Base-by-base conservation (phyloP, 2,888 invertebrate species). In the Onchidella celtica region DNA sequence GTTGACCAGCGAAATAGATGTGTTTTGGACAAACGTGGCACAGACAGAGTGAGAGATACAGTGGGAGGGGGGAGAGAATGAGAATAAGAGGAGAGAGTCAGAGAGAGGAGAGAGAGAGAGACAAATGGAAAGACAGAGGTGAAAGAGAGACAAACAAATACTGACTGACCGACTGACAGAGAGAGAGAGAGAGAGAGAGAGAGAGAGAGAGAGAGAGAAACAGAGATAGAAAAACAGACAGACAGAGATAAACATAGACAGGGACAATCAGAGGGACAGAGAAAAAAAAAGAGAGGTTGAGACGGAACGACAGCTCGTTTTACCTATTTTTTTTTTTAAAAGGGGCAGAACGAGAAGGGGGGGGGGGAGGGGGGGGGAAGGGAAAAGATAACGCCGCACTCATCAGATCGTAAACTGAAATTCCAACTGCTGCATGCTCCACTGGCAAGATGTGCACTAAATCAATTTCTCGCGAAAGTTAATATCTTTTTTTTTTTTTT, bases 101-200 rank as follows among this genome's bases (percentile, higher is more conserved):
- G 69, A 38, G 38, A 21, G 38, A 69, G 36, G 40, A n/a, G 36
- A 21, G 27, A 3, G 14, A 24, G 11, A 6, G n/a, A 3, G 17
- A 38, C 21, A 11, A 29, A 55, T 2, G 40, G 9, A 9, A 55
- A 3, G 29, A 11, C 11, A 24, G 29, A 72, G 9, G 55, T n/a
- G 11, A 29, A n/a, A 27, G 24, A 55, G 29, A 24, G 29, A 47
- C 24, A 55, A 47, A 55, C 14, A n/a, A n/a, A n/a, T n/a, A n/a
- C 9, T 6, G 38, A 38, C 17, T 17, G 69, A 36, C 17, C 17
- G 69, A 69, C 3, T 36, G 69, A 69, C 36, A 69, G 34, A 38
- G 69, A n/a, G 68, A 69, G 69, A 69, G 69, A 69, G 40, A 69
- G 36, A 69, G 69, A 69, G 69, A 38, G 69, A 36, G 6, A 69